These are phyloP conservation scores for Plectus sambesii DNA, from an alignment of 1,140 invertebrate species.

Conservation along the genomic window DNA sequence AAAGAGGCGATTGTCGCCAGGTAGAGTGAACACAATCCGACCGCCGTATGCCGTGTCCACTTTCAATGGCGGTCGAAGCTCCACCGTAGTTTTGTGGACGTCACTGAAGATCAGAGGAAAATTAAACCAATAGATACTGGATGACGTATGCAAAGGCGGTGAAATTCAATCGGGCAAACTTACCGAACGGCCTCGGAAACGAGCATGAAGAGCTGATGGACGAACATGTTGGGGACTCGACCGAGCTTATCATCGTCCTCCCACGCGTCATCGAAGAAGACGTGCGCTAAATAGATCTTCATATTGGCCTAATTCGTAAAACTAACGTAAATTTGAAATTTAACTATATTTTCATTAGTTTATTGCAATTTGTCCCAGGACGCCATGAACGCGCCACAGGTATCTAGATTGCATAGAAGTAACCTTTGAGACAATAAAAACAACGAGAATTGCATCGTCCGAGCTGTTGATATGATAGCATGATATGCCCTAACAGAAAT, in stretches of 20 bases:
- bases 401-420: no score
- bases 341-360: no score
- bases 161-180: conserved; percentile 5
- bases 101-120: background rate
- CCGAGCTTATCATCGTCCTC: conserved; percentile 70
- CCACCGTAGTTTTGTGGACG: conserved; percentile 22
- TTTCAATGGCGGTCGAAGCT: conserved; percentile 41
- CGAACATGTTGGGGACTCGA: conserved; percentile 69
- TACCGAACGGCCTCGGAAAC: conserved; percentile 82
- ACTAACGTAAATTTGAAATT: no score
- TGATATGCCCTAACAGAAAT: no score
- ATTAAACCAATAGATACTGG: background rate
- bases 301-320: no score
- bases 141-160: background rate
- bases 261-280: conserved; percentile 96
- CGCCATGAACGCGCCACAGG: no score
- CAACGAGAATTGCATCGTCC: no score
- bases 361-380: no score
- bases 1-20: conserved; percentile 48
- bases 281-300: conserved; percentile 64
- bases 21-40: conserved; percentile 47
- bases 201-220: conserved; percentile 75
- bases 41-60: conserved; percentile 50
- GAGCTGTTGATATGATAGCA: no score
- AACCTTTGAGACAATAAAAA: no score